Percentiles rank a stretch among this genome's conserved stretches.
Evolutionary conservation across 1,140 invertebrate species (phyloP).

Genomic region (Daktulosphaira vitifoliae): DNA sequence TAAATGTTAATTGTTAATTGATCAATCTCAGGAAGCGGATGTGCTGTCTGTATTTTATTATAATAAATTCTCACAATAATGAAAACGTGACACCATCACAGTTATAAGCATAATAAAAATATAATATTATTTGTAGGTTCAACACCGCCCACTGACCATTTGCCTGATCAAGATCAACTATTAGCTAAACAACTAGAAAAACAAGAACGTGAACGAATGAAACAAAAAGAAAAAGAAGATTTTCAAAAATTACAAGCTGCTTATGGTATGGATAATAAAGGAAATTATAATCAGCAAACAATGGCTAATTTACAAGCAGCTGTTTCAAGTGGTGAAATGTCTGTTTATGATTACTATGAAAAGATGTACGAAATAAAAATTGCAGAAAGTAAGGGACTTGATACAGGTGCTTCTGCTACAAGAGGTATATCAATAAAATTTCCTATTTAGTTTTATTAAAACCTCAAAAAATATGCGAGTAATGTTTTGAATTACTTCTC

Average conservation of each 20-base stretch:
- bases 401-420: slow-evolving; percentile 61
- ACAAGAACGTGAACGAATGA: slow-evolving; percentile 31
- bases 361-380: slow-evolving; percentile 62
- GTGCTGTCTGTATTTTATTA: too few species aligned
- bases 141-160: slow-evolving; percentile 16
- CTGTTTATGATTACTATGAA: slow-evolving; percentile 76
- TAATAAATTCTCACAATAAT: too few species aligned
- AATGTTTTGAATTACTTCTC: too few species aligned
- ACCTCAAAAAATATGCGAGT: too few species aligned
- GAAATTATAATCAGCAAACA: slow-evolving; percentile 70
- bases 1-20: too few species aligned
- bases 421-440: slow-evolving; percentile 11
- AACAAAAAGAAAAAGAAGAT: slow-evolving; percentile 25
- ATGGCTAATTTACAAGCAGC: slow-evolving; percentile 73
- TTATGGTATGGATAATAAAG: slow-evolving; percentile 82
- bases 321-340: slow-evolving; percentile 74
- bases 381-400: slow-evolving; percentile 67
- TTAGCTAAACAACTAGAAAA: slow-evolving; percentile 26
- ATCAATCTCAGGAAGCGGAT: too few species aligned
- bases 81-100: too few species aligned
- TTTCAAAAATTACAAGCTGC: slow-evolving; percentile 51
- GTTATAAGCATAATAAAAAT: too few species aligned
- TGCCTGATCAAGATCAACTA: slow-evolving; percentile 21
- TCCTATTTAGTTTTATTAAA: too few species aligned
- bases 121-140: slow-evolving; percentile 5